These are phyloP conservation scores for Lepilemur ruficaudatus DNA, from an alignment of 2,797 vertebrate species.

Conservation along the genomic window DNA sequence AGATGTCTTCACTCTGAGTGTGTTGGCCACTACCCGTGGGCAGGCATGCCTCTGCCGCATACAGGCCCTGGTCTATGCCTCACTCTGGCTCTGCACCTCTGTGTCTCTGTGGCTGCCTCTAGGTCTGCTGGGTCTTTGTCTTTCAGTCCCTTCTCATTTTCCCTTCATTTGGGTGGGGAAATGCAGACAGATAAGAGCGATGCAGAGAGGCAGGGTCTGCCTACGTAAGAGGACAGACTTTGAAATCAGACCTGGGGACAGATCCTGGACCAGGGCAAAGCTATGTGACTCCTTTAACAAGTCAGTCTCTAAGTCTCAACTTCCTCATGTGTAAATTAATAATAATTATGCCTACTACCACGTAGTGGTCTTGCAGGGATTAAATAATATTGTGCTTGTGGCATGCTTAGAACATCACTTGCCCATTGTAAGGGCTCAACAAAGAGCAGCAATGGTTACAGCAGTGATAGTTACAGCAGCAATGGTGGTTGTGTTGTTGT, in stretches of 20 bases:
- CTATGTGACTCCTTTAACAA: background rate
- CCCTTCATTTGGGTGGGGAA: background rate
- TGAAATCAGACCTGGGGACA: background rate
- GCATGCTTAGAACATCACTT: background rate
- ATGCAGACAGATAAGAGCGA: background rate
- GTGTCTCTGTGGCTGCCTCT: background rate
- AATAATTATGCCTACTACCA: too few species aligned
- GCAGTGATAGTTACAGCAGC: background rate
- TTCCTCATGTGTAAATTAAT: background rate
- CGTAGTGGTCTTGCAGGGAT: background rate
- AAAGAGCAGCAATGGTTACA: rapidly evolving
- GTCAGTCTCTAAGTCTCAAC: background rate
- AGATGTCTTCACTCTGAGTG: background rate
- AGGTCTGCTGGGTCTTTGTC: background rate
- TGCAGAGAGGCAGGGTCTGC: too few species aligned
- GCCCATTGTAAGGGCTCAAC: rapidly evolving
- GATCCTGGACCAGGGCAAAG: background rate
- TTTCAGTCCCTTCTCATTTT: background rate
- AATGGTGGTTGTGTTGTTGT: background rate
- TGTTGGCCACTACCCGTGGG: rapidly evolving
- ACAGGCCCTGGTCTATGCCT: rapidly evolving
- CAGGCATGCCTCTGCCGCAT: background rate
- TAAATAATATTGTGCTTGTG: rapidly evolving
- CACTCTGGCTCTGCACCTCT: background rate
- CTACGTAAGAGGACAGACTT: background rate